Evolutionary conservation across 2,797 vertebrate genomes (phyloP).

Genomic region (Fratercula arctica): DNA sequence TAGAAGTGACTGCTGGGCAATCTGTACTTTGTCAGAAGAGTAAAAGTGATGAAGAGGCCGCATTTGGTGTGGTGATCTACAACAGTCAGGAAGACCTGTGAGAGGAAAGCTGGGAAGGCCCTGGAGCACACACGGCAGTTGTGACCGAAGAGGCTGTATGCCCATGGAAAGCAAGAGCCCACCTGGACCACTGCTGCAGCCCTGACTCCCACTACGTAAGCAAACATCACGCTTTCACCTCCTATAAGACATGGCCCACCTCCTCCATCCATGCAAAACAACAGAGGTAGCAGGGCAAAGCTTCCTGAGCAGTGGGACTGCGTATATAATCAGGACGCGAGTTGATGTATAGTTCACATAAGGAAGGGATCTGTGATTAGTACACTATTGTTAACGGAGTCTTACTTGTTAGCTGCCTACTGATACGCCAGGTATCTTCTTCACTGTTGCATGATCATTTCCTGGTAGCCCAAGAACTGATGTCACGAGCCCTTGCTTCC

Average conservation of each 20-base stretch:
- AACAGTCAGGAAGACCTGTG: background rate
- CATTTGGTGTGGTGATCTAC: background rate
- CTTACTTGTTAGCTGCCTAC: background rate
- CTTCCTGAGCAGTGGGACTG: background rate
- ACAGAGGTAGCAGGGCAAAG: background rate
- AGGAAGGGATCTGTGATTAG: background rate
- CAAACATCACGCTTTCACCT: background rate
- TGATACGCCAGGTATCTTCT: background rate
- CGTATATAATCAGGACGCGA: fast-evolving
- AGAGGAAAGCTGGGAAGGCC: background rate
- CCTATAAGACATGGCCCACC: background rate
- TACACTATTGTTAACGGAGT: background rate
- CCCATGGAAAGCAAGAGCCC: background rate
- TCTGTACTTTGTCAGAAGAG: background rate
- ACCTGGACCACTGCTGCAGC: background rate
- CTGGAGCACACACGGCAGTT: background rate
- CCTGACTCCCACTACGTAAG: background rate
- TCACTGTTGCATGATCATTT: background rate
- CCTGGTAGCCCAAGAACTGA: background rate
- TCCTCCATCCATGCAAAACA: background rate
- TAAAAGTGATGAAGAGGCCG: background rate
- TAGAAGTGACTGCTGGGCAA: background rate
- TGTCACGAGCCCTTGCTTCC: background rate
- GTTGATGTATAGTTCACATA: background rate
- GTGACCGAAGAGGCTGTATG: background rate